phyloP scores from a whole-genome alignment of 2,113 vertebrate genomes.

The Fregetta grallaria region DNA sequence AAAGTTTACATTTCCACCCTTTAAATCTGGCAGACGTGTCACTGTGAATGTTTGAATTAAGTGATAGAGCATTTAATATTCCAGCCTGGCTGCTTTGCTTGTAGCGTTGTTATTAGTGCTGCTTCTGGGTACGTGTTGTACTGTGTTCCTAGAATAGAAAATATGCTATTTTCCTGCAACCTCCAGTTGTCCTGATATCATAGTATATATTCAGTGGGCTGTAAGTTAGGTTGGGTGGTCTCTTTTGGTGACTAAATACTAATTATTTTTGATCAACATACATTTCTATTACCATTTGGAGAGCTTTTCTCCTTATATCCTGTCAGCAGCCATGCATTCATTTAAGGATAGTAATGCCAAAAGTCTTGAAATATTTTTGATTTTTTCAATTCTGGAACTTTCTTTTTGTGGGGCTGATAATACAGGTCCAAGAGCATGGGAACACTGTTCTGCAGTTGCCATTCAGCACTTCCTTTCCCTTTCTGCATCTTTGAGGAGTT shows the following conservation, averaged over 20 bases:
- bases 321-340: background rate
- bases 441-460: background rate
- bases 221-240: no score
- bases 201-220: background rate
- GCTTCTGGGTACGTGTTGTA: background rate
- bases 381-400: background rate
- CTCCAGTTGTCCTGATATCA: background rate
- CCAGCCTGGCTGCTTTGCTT: background rate
- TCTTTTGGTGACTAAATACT: background rate
- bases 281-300: background rate
- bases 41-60: background rate
- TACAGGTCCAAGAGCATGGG: background rate
- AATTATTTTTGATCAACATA: background rate
- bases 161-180: rapidly evolving
- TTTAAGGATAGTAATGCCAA: no score
- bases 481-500: background rate
- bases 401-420: background rate
- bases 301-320: background rate
- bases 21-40: background rate
- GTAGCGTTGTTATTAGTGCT: background rate
- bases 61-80: background rate
- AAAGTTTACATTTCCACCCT: background rate
- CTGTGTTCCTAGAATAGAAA: background rate
- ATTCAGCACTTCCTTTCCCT: background rate
- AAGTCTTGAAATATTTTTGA: background rate